Base-by-base conservation (phyloP, 2,888 invertebrate species). In the Lottia scabra region DNA sequence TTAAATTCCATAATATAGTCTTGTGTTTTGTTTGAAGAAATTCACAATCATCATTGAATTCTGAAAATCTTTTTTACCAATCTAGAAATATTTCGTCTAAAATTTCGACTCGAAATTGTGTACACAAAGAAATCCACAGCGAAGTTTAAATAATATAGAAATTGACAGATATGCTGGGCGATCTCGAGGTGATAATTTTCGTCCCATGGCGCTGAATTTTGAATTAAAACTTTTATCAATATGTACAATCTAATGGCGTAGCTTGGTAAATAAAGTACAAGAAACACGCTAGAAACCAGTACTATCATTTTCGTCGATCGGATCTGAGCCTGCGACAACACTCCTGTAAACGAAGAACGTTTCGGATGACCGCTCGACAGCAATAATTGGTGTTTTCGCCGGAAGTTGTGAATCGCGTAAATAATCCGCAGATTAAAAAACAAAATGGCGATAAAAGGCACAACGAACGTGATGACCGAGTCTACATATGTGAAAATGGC, bases 231-330 rank as follows among this genome's bases (percentile, higher is more conserved):
- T 64, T 75, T 68, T 6, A 85, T 73, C 46, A 83, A 72, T 12
- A 83, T 75, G 71, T 82, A 84, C 64, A 85, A 69, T 8, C 85
- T 73, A 44, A 83, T 79, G 12, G 82, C 84, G 75, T 87, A 83
- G 68, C 85, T 86, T 13, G 87, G 87, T 23, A 87, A 73, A 64
- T 84, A 83, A 8, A 86, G 80, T 15, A 86, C 74, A 6, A 87
- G 77, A 75, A 85, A 84, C 10, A 85, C 80, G 16, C 79, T 83
- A 16, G 86, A 86, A 23, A 87, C 82, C 27, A 84, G 78, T 23
- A 86, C 80, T 65, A 87, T 74, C 81, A 85, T 84, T 26, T 81
- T 80, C 8, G 83, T 85, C 23, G 83, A 75, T 19, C 81, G 73
- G 68, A 84, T 78, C 68, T 84, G 81, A 16, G 83, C 84, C 56